A percentile compares a stretch with the other conserved stretches of the same genome.
These are phyloP conservation scores for Colostygia pectinataria DNA, from an alignment of 2,888 invertebrate species.

Conservation along the genomic window DNA sequence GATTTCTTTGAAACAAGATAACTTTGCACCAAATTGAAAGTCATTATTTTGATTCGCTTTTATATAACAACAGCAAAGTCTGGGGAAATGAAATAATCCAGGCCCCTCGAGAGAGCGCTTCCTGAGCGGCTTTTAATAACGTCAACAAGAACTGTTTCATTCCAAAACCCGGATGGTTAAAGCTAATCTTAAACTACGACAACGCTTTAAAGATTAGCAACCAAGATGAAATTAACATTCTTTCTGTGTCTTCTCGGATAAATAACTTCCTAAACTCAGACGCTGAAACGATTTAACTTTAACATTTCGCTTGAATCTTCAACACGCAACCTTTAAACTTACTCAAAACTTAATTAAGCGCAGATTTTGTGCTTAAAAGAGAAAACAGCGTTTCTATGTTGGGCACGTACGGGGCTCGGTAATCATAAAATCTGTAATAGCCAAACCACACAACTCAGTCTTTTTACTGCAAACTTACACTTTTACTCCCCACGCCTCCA, in stretches of 20 bases:
- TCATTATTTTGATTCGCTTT: not conserved
- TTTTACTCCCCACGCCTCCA: too few species aligned
- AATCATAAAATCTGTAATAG: slow-evolving; percentile 24
- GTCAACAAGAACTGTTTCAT: slow-evolving; percentile 3
- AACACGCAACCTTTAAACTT: slow-evolving; percentile 36
- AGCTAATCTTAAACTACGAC: slow-evolving; percentile 8
- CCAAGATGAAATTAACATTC: slow-evolving; percentile 22
- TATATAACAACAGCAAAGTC: not conserved
- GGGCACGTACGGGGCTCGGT: slow-evolving; percentile 25
- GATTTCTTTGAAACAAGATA: too few species aligned
- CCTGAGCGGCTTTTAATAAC: not conserved
- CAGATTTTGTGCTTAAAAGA: slow-evolving; percentile 31
- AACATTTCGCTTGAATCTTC: slow-evolving; percentile 28
- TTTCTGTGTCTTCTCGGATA: slow-evolving; percentile 20
- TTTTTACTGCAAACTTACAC: too few species aligned
- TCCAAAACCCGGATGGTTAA: not conserved
- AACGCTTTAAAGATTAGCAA: slow-evolving; percentile 17
- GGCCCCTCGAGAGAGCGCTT: not conserved
- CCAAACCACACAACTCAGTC: too few species aligned
- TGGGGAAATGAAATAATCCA: not conserved
- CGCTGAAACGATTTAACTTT: slow-evolving; percentile 30
- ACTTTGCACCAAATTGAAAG: too few species aligned
- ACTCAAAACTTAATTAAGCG: slow-evolving; percentile 37
- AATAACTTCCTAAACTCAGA: slow-evolving; percentile 13
- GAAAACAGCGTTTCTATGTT: slow-evolving; percentile 22